Conservation (phyloP, 1,140 invertebrate genomes). For the Macrobrachium nipponense region DNA sequence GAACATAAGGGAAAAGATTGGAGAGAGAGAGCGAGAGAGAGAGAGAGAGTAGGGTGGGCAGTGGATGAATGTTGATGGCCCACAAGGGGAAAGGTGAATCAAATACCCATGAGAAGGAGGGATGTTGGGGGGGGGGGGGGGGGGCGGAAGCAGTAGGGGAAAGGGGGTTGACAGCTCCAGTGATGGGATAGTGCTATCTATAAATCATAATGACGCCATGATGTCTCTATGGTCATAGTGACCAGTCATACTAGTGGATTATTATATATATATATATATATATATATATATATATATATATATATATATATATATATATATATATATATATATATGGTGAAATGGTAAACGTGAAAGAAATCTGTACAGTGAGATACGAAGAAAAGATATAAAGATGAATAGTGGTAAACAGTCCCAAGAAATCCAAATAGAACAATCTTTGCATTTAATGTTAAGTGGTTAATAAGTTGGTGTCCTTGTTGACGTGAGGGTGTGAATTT, state of each 20-base stretch:
- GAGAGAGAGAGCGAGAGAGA: neutral
- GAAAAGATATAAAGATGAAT: neutral
- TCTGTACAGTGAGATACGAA: too few relatives aligned
- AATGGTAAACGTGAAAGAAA: neutral
- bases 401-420: neutral
- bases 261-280: too few relatives aligned
- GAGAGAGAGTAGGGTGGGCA: neutral
- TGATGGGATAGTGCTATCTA: too few relatives aligned
- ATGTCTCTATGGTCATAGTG: too few relatives aligned
- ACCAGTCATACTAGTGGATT: neutral
- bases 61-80: neutral
- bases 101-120: neutral
- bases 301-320: too few relatives aligned
- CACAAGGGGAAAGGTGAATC: conserved; percentile 3
- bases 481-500: too few relatives aligned
- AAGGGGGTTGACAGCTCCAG: neutral
- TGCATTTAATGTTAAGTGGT: too few relatives aligned
- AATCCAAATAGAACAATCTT: too few relatives aligned
- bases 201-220: too few relatives aligned
- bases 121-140: neutral
- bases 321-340: too few relatives aligned
- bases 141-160: neutral
- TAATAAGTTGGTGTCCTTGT: too few relatives aligned
- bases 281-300: too few relatives aligned
- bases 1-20: neutral